Conservation (phyloP, 2,797 vertebrate genomes). For the Enteromius unitaeniatus region DNA sequence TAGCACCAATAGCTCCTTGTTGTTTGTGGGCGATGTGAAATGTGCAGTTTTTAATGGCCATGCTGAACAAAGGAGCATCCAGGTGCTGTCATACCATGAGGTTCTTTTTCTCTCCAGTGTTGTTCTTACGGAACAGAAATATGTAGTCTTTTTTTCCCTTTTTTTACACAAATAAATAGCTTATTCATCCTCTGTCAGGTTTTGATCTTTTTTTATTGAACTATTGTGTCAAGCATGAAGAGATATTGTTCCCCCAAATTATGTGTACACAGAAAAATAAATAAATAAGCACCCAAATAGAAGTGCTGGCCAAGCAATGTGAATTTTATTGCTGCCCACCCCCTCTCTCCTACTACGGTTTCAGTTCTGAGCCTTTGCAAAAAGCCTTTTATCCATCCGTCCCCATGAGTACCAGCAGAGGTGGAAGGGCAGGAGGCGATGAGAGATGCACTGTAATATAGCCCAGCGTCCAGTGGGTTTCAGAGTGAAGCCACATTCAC, state of each 20-base stretch:
- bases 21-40: slow-evolving; percentile 25
- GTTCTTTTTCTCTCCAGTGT: not conserved
- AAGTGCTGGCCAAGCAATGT: slow-evolving; percentile 38
- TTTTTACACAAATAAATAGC: not conserved
- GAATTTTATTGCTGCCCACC: slow-evolving; percentile 16
- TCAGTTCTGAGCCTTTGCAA: slow-evolving; percentile 15
- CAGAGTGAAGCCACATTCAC: slow-evolving; percentile 12
- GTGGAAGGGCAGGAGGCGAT: slow-evolving; percentile 19
- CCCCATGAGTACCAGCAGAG: slow-evolving; percentile 18
- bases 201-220: not conserved
- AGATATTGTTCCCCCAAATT: slow-evolving; percentile 42
- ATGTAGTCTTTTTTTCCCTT: not conserved
- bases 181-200: slow-evolving; percentile 36
- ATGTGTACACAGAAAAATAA: not conserved
- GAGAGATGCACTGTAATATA: slow-evolving; percentile 33
- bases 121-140: not conserved
- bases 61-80: slow-evolving; percentile 14
- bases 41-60: slow-evolving; percentile 23
- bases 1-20: not conserved
- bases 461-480: not conserved
- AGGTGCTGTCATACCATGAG: slow-evolving; percentile 17
- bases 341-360: slow-evolving; percentile 6
- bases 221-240: not conserved
- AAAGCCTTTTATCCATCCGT: slow-evolving; percentile 42
- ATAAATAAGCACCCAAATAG: slow-evolving; percentile 27